These are phyloP conservation scores for Semotilus atromaculatus DNA, from an alignment of 2,797 vertebrate genomes.

Conservation along the genomic window DNA sequence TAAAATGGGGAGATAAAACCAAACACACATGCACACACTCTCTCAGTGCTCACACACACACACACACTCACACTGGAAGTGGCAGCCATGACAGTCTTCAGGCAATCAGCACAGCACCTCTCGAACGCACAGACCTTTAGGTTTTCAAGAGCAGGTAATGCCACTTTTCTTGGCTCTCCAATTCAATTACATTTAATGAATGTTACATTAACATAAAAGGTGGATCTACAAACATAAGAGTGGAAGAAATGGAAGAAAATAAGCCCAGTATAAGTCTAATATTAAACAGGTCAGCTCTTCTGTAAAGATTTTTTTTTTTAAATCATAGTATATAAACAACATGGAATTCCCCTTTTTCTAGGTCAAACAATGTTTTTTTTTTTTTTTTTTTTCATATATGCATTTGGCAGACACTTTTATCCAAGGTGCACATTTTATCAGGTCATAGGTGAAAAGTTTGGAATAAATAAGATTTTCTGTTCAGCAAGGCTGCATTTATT, in stretches of 20 bases:
- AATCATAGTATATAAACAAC: not conserved
- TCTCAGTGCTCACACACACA: slow-evolving; percentile 56
- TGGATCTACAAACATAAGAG: slow-evolving; percentile 31
- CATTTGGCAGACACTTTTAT: not conserved
- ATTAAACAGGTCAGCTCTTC: slow-evolving; percentile 26
- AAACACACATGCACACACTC: slow-evolving; percentile 63
- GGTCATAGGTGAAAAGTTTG: not conserved
- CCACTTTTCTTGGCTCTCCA: slow-evolving; percentile 55
- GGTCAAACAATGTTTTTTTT: not conserved
- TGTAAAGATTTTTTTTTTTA: not conserved
- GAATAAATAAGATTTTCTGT: not conserved
- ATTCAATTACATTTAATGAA: slow-evolving; percentile 61
- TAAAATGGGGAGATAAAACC: slow-evolving; percentile 76
- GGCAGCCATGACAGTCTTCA: slow-evolving; percentile 49
- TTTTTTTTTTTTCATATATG: not conserved
- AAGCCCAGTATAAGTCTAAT: not conserved
- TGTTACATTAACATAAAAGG: slow-evolving; percentile 57
- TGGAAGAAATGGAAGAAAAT: slow-evolving; percentile 20
- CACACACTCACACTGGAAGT: slow-evolving; percentile 50
- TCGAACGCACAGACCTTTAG: slow-evolving; percentile 54
- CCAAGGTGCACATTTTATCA: not conserved
- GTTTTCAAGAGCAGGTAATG: slow-evolving; percentile 50
- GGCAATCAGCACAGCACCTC: slow-evolving; percentile 50
- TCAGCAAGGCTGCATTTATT: not conserved
- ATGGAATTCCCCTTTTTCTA: not conserved